A percentile compares a stretch with the other conserved stretches of the same genome.
Evolutionary conservation across 1,140 invertebrate species (phyloP).

Genomic region (Zophobas atratus): DNA sequence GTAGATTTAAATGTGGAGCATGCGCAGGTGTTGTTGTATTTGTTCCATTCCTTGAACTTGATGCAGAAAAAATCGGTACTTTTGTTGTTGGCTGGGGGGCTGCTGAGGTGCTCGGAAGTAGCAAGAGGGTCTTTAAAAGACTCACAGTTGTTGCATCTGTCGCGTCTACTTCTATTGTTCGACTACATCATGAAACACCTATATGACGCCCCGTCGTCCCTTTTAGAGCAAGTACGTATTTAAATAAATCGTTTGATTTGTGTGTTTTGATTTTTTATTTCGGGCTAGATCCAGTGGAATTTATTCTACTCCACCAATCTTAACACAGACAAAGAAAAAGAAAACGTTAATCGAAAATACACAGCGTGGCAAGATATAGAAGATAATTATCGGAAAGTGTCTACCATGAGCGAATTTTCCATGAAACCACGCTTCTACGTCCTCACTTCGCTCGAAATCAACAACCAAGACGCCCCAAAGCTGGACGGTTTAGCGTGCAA

Average conservation of each 20-base stretch:
- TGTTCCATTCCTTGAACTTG: slow-evolving; percentile 94
- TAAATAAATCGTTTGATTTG: slow-evolving; percentile 61
- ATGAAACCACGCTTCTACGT: slow-evolving; percentile 92
- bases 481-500: slow-evolving; percentile 95
- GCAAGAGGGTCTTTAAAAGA: slow-evolving; percentile 75
- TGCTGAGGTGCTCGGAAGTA: slow-evolving; percentile 79
- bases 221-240: slow-evolving; percentile 81
- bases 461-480: slow-evolving; percentile 88
- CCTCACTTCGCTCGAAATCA: slow-evolving; percentile 82
- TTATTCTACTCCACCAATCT: slow-evolving; percentile 80
- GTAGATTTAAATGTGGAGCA: slow-evolving; percentile 96
- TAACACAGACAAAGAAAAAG: slow-evolving; percentile 71
- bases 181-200: slow-evolving; percentile 97
- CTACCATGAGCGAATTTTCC: slow-evolving; percentile 81
- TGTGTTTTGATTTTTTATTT: no score
- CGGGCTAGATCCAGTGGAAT: slow-evolving; percentile 83
- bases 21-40: slow-evolving; percentile 91
- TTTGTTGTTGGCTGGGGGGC: slow-evolving; percentile 81
- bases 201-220: slow-evolving; percentile 86
- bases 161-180: slow-evolving; percentile 89
- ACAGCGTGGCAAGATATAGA: slow-evolving; percentile 87
- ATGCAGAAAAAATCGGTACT: slow-evolving; percentile 97
- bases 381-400: slow-evolving; percentile 82
- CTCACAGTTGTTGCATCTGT: slow-evolving; percentile 85
- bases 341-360: slow-evolving; percentile 77